These are phyloP conservation scores for Carlito syrichta DNA, from an alignment of 2,113 vertebrate species.

Conservation along the genomic window DNA sequence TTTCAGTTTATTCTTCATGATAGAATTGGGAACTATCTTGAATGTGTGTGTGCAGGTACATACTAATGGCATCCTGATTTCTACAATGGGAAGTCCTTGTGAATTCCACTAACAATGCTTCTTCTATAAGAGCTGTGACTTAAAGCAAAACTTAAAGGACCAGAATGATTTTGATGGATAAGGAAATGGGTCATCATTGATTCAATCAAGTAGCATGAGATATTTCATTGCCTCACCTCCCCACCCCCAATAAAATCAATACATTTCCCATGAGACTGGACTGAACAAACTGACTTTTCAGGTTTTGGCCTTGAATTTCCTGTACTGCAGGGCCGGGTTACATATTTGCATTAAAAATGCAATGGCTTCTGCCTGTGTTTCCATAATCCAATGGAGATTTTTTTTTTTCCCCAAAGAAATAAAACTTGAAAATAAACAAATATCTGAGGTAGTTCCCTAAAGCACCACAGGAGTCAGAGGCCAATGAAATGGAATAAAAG, in stretches of 20 bases:
- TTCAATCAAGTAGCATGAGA: background rate
- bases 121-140: background rate
- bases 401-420: background rate
- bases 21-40: background rate
- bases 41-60: background rate
- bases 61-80: background rate
- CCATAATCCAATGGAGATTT: too few species aligned
- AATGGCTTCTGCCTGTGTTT: background rate
- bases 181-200: rapidly evolving
- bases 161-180: too few species aligned
- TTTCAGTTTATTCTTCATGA: background rate
- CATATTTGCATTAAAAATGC: background rate
- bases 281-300: background rate
- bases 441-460: background rate
- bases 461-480: background rate
- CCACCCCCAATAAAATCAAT: background rate
- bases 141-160: background rate
- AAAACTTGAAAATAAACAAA: background rate
- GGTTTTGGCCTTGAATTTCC: background rate
- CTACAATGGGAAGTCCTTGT: rapidly evolving
- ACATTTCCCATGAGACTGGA: background rate
- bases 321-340: rapidly evolving
- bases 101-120: background rate
- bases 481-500: background rate
- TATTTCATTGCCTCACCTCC: too few species aligned